These are phyloP conservation scores for Eledona agricola DNA, from an alignment of 2,888 invertebrate species.

Conservation along the genomic window DNA sequence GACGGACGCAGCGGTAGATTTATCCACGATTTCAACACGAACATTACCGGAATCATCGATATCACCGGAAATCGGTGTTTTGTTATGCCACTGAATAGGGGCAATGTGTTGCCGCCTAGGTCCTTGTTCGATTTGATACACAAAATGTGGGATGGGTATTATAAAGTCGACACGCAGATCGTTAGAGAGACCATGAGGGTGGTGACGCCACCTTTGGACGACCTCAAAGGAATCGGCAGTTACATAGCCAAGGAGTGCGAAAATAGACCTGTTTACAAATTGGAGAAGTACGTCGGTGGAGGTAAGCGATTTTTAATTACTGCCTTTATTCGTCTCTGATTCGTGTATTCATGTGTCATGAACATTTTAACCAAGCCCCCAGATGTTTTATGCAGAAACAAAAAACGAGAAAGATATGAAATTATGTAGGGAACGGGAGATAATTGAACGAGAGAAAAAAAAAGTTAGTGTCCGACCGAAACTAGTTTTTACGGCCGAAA, in stretches of 20 bases:
- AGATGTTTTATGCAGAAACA: no score
- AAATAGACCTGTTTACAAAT: slow-evolving; percentile 75
- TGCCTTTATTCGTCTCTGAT: no score
- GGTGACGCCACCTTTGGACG: slow-evolving; percentile 73
- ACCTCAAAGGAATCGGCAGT: slow-evolving; percentile 70
- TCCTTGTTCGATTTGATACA: slow-evolving; percentile 80
- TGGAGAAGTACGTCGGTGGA: slow-evolving; percentile 72
- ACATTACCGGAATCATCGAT: slow-evolving; percentile 68
- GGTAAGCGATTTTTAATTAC: no score
- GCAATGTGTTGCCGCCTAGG: slow-evolving; percentile 79
- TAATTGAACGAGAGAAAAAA: no score
- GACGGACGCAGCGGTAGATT: slow-evolving; percentile 85
- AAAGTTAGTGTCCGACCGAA: no score
- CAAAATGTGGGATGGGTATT: slow-evolving; percentile 82
- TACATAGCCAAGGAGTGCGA: slow-evolving; percentile 78
- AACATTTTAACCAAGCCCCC: no score
- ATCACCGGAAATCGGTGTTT: slow-evolving; percentile 75
- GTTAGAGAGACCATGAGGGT: slow-evolving; percentile 82
- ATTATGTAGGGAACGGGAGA: no score
- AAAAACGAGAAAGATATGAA: no score
- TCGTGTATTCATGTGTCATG: no score
- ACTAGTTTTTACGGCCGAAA: no score
- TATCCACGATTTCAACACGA: slow-evolving; percentile 89
- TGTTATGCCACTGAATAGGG: slow-evolving; percentile 86
- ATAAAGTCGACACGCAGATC: slow-evolving; percentile 81